Evolutionary conservation across 2,113 vertebrate species (phyloP).

Genomic region (Mormyrus iriodes): DNA sequence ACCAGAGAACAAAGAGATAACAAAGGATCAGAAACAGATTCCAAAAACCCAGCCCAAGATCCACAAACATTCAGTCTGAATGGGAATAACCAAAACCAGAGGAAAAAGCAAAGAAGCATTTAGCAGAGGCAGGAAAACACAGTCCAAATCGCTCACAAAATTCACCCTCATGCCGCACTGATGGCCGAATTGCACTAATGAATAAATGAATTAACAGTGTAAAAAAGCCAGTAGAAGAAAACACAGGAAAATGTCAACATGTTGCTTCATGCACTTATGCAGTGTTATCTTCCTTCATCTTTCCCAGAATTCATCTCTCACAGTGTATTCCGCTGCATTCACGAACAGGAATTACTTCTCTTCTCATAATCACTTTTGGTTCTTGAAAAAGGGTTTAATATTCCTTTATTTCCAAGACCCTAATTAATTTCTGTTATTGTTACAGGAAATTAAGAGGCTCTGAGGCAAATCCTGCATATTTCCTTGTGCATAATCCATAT

Average conservation of each 20-base stretch:
- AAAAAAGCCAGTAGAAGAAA: not conserved
- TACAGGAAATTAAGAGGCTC: not conserved
- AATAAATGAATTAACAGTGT: not conserved
- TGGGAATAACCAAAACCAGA: not conserved
- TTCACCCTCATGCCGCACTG: not conserved
- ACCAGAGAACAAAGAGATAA: not conserved
- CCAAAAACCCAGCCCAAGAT: not conserved
- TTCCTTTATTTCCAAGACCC: not conserved
- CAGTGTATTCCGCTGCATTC: not conserved
- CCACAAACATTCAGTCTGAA: not conserved
- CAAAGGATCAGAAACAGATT: not conserved
- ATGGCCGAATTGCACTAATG: not conserved
- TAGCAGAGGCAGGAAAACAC: not conserved
- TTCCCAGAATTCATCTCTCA: not conserved
- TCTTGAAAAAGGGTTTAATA: slow-evolving; percentile 1
- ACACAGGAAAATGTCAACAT: not conserved
- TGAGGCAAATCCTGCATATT: not conserved
- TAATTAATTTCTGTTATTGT: slow-evolving; percentile 7
- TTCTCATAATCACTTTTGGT: slow-evolving; percentile 2
- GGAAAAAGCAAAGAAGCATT: not conserved
- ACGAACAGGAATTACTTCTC: not conserved
- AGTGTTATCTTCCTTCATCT: not conserved
- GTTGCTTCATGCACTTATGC: not conserved
- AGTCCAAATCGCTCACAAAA: not conserved
- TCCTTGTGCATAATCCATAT: not conserved